phyloP scores from a whole-genome alignment of 2,113 vertebrate genomes.

The Ailuropoda melanoleuca region DNA sequence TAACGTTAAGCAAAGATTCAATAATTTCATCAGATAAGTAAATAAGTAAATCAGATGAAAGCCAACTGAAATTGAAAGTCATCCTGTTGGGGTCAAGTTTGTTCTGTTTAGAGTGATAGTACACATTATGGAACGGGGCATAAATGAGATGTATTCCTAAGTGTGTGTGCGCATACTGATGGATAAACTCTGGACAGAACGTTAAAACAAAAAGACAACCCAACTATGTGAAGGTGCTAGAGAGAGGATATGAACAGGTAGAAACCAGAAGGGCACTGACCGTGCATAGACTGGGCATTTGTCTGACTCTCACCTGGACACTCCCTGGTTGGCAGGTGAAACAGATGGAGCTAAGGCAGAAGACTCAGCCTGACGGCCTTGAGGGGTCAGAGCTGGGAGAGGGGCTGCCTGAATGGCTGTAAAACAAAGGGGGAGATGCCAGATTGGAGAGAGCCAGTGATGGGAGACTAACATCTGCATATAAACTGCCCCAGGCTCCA shows the following conservation, averaged over 20 bases:
- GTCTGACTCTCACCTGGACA: not conserved
- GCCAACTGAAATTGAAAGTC: not conserved
- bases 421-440: not conserved
- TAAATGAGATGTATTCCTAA: not conserved
- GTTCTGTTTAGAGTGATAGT: not conserved
- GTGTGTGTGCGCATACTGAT: not conserved
- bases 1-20: not conserved
- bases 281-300: accelerated
- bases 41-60: not conserved
- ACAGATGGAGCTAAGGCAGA: not conserved
- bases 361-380: not conserved
- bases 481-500: not conserved
- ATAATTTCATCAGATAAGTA: not conserved
- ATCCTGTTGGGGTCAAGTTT: not conserved
- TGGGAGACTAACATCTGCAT: not conserved
- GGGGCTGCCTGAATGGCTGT: not conserved
- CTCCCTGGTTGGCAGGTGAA: not conserved
- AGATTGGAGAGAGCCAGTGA: not conserved
- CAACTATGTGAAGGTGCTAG: not conserved
- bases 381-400: not conserved
- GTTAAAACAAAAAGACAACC: too few species aligned
- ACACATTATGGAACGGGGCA: not conserved
- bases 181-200: not conserved
- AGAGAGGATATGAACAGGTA: not conserved
- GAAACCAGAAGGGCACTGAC: not conserved